Conservation (phyloP, 2,113 vertebrate species). For the Poecilia latipinna region DNA sequence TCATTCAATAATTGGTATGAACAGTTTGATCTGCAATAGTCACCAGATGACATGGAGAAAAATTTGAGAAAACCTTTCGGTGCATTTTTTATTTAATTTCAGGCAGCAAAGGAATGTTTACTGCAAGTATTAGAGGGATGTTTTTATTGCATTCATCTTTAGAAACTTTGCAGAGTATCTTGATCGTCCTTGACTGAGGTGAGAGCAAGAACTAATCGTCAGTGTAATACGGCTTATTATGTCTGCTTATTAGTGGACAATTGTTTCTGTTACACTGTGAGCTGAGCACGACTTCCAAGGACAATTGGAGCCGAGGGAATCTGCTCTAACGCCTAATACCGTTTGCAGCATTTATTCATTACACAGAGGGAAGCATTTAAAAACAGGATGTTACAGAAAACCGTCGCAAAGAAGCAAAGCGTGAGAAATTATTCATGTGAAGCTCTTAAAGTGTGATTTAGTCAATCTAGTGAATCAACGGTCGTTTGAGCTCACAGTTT, state of each 20-base stretch:
- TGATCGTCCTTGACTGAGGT: slow-evolving; percentile 43
- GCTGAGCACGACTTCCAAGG: slow-evolving; percentile 53
- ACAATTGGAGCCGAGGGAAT: slow-evolving; percentile 61
- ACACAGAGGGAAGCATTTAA: slow-evolving; percentile 28
- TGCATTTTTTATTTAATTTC: no score
- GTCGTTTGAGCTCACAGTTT: no score
- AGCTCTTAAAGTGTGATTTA: no score
- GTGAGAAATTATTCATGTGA: no score
- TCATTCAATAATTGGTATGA: no score
- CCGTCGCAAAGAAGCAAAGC: not conserved
- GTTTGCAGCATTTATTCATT: slow-evolving; percentile 40
- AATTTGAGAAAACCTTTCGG: no score
- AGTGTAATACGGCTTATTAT: slow-evolving; percentile 49
- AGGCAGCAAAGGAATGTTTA: no score
- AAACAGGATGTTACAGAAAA: slow-evolving; percentile 14
- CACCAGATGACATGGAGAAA: no score
- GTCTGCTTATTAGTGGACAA: slow-evolving; percentile 51
- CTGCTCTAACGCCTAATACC: slow-evolving; percentile 45
- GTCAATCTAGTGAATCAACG: no score
- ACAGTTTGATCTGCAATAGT: no score
- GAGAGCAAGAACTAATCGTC: slow-evolving; percentile 33
- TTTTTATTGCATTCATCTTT: slow-evolving; percentile 13
- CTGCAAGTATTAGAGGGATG: not conserved
- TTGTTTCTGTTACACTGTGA: slow-evolving; percentile 23
- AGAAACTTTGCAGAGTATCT: slow-evolving; percentile 28